Evolutionary conservation across 1,140 invertebrate species (phyloP), one percentile per base, ranked within the genome.

Genomic region (Rhopalosiphum maidis): DNA sequence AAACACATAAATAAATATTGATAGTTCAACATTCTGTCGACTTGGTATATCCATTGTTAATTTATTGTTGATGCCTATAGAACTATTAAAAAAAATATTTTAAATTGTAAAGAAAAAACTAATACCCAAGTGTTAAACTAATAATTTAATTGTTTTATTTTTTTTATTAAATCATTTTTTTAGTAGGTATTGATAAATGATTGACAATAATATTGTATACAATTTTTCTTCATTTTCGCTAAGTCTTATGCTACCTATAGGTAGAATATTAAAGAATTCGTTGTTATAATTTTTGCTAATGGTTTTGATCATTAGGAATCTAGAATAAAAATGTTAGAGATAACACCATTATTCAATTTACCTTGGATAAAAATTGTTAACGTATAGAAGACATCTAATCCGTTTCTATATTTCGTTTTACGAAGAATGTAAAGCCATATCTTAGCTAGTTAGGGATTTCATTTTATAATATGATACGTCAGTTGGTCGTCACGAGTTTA

Each of bases 231-330:
- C n/a, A 88, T 88, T 68, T 68, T 68, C 30, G 3, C 11, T 48
- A 7, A 88, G 21, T 88, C n/a, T 48, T n/a, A 21, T 9, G 21
- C 11, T 54, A 54, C 3, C 41, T 41, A 41, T 37, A 37, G 2
- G 41, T 4, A 1, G 11, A n/a, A 30, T n/a, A 68, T 68, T 68
- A n/a, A 68, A 68, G 11, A 86, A 46, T 46, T 46, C 25, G 30
- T 30, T 46, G 25, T 18, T 86, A 46, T n/a, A 18, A 46, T 86
- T 0, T 48, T 30, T 25, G 8, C 35, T 89, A 89, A 89, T 89
- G 22, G n/a, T 89, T 89, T 37, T 37, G 48, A 54, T 89, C 87
- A 48, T 88, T 88, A 88, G n/a, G 46, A 7, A 54, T 54, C 48
- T 89, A 89, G n/a, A 51, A 86, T 43, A 30, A 46, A 85, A 89